Conservation (phyloP, 2,797 vertebrate species). For the Chaenodraco wilsoni region DNA sequence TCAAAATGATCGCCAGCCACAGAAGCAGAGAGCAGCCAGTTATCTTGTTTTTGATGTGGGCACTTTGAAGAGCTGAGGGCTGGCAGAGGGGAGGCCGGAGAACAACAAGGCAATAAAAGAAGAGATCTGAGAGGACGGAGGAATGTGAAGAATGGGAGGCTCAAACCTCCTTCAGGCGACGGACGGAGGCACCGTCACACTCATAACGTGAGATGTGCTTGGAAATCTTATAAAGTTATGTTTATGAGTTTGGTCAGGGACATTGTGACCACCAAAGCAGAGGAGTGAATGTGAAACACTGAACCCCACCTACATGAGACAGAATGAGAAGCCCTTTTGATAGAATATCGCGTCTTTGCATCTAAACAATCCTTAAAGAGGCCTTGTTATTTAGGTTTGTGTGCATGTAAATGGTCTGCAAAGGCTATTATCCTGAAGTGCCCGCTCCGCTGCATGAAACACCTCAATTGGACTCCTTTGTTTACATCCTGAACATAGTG, state of each 20-base stretch:
- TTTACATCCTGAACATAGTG: too few relatives aligned
- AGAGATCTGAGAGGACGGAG: constrained; percentile 52
- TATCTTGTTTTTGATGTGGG: constrained; percentile 70
- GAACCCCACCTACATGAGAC: constrained; percentile 14
- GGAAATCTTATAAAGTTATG: constrained; percentile 48
- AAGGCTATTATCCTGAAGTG: too few relatives aligned
- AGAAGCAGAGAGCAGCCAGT: constrained; percentile 56
- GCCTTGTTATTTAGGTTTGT: too few relatives aligned
- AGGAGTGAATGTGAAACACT: constrained; percentile 1
- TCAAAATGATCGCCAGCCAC: constrained; percentile 77
- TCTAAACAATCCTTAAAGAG: not conserved
- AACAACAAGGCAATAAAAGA: constrained; percentile 57
- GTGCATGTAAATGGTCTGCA: too few relatives aligned
- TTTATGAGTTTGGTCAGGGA: constrained; percentile 37
- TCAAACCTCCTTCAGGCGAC: constrained; percentile 37
- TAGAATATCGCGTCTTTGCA: not conserved
- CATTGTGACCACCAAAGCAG: constrained; percentile 18
- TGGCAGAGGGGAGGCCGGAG: constrained; percentile 19
- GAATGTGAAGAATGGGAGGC: constrained; percentile 68
- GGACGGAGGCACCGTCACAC: constrained; percentile 48
- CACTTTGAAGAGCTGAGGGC: constrained; percentile 51
- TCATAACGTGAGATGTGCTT: constrained; percentile 48
- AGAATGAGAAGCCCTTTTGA: constrained; percentile 26
- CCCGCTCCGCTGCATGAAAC: too few relatives aligned
- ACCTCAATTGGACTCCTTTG: too few relatives aligned